Evolutionary conservation across 2,888 invertebrate species (phyloP).

Genomic region (Cheilosia vernalis): DNA sequence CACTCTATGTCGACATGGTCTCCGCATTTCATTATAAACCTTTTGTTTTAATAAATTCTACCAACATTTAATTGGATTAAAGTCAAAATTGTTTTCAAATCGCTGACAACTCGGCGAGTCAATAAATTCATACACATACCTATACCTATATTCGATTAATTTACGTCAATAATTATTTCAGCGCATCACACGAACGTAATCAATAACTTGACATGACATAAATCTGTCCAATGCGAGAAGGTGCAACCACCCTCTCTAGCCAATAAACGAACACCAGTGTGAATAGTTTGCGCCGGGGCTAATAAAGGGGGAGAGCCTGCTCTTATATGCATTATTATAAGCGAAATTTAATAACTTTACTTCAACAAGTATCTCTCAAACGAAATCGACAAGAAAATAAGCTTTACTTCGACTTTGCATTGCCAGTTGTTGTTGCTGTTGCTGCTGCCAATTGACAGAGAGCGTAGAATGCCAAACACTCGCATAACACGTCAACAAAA

Average conservation of each 20-base stretch:
- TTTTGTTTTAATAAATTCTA: neutral
- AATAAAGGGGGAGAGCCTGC: neutral
- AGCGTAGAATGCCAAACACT: slow-evolving; percentile 29
- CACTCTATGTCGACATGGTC: too few species aligned
- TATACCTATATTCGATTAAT: slow-evolving; percentile 47
- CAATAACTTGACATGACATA: slow-evolving; percentile 59
- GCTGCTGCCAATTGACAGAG: slow-evolving; percentile 10
- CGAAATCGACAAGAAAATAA: slow-evolving; percentile 62
- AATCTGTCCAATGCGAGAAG: slow-evolving; percentile 37
- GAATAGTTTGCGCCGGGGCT: slow-evolving; percentile 9
- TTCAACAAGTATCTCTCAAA: slow-evolving; percentile 67
- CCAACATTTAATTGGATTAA: neutral
- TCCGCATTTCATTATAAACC: too few species aligned
- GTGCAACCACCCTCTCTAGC: slow-evolving; percentile 54
- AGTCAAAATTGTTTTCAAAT: neutral
- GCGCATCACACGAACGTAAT: slow-evolving; percentile 45
- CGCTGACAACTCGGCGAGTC: neutral
- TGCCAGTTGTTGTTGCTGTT: neutral
- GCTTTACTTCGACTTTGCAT: slow-evolving; percentile 50
- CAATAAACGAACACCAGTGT: slow-evolving; percentile 39
- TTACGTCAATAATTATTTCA: slow-evolving; percentile 49
- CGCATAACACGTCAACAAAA: slow-evolving; percentile 33
- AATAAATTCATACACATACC: neutral
- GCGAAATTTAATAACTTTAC: slow-evolving; percentile 69
- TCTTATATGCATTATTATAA: slow-evolving; percentile 50